Evolutionary conservation across 2,888 invertebrate species (phyloP).

Genomic region (Phyllotreta striolata): DNA sequence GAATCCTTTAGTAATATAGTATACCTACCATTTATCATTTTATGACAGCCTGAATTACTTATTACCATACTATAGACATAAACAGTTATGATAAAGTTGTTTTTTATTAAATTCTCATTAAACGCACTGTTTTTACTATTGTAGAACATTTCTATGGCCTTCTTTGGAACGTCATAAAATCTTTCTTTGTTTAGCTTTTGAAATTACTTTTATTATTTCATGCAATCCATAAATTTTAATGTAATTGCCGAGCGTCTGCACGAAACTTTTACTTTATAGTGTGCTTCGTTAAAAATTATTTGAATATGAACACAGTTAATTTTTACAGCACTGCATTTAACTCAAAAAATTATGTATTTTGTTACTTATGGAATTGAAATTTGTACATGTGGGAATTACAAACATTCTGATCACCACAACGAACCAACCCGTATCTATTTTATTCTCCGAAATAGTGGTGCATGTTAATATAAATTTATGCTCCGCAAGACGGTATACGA

Average conservation of each 20-base stretch:
- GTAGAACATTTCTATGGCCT: no score
- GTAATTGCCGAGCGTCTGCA: conserved; percentile 7
- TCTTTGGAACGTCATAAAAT: not conserved
- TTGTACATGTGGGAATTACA: no score
- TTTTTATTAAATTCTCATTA: not conserved
- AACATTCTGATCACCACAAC: no score
- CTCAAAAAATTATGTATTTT: no score
- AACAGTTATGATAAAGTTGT: no score
- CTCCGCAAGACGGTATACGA: conserved; percentile 4
- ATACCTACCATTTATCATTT: no score
- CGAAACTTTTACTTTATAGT: conserved; percentile 1
- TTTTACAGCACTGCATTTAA: no score
- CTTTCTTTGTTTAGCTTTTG: conserved; percentile 2
- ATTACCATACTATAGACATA: no score
- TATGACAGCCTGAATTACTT: no score
- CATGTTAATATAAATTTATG: conserved; percentile 8
- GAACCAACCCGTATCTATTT: conserved; percentile 1
- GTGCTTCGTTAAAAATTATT: conserved; percentile 6
- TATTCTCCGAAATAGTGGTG: conserved; percentile 7
- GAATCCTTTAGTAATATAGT: no score
- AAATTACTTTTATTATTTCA: conserved; percentile 1
- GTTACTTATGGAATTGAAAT: no score
- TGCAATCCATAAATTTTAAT: conserved; percentile 17
- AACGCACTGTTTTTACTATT: conserved; percentile 1
- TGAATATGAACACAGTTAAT: no score